A percentile compares a stretch with the other conserved stretches of the same genome.
phyloP scores from a whole-genome alignment of 2,797 vertebrate species.

The Leuciscus waleckii region DNA sequence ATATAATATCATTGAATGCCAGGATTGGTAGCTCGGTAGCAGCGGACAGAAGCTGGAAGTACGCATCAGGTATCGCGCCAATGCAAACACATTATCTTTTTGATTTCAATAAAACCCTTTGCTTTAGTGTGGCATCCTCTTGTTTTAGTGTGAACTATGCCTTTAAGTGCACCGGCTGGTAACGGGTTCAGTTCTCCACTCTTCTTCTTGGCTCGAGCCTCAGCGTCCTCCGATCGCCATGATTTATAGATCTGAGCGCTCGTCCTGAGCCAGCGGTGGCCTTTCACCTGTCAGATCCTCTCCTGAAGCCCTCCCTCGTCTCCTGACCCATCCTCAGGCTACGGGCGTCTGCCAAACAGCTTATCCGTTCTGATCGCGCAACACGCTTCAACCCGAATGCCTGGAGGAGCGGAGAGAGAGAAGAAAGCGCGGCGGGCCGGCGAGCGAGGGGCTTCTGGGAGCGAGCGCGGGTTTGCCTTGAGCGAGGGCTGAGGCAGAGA shows the following conservation, averaged over 20 bases:
- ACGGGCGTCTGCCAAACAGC: conserved; percentile 81
- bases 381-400: conserved; percentile 78
- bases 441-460: conserved; percentile 52
- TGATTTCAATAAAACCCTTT: neutral
- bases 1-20: too few relatives aligned
- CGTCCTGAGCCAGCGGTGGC: conserved; percentile 72
- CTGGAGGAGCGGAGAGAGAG: conserved; percentile 71
- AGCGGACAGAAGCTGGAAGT: too few relatives aligned
- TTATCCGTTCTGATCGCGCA: conserved; percentile 82
- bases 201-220: conserved; percentile 1
- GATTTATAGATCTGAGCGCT: conserved; percentile 58
- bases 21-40: too few relatives aligned
- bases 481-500: conserved; percentile 81
- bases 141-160: neutral
- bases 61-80: too few relatives aligned
- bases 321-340: conserved; percentile 81
- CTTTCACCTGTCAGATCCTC: conserved; percentile 80
- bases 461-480: conserved; percentile 71
- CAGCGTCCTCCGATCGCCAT: conserved; percentile 58
- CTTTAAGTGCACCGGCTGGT: neutral
- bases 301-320: conserved; percentile 73
- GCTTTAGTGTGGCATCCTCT: neutral
- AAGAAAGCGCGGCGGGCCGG: conserved; percentile 54
- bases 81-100: neutral
- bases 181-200: neutral